Evolutionary conservation across 1,140 invertebrate genomes (phyloP).

Genomic region (Homarus americanus): DNA sequence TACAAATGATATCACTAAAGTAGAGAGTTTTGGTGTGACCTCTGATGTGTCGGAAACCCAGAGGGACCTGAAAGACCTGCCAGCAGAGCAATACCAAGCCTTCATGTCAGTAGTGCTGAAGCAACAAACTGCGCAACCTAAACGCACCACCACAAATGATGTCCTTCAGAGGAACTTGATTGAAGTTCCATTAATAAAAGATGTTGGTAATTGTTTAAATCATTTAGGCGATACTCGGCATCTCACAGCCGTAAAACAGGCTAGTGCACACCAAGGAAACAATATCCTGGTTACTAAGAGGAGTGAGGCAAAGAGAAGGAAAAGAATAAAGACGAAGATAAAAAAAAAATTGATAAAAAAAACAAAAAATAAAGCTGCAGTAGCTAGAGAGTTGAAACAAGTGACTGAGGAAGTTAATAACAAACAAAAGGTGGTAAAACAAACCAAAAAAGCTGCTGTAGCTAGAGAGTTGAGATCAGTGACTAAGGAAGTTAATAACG

Average conservation of each 20-base stretch:
- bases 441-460: neutral
- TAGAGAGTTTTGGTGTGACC: neutral
- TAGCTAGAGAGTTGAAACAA: neutral
- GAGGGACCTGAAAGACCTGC: constrained; percentile 33
- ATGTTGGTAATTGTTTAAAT: neutral
- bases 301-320: constrained; percentile 24
- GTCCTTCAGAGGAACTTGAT: constrained; percentile 28
- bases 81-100: constrained; percentile 57
- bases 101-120: constrained; percentile 53
- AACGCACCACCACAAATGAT: neutral
- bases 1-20: neutral
- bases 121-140: constrained; percentile 30
- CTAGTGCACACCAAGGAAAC: neutral
- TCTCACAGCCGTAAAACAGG: neutral
- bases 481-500: too few species aligned
- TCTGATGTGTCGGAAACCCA: neutral
- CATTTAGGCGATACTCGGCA: neutral
- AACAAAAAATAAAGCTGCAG: neutral
- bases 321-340: constrained; percentile 7
- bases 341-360: neutral
- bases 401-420: too few species aligned
- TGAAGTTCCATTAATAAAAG: constrained; percentile 28
- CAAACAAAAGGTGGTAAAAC: neutral
- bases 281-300: neutral
- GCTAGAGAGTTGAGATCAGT: neutral